Evolutionary conservation across 2,113 vertebrate genomes (phyloP).

Genomic region (Poeciliopsis occidentalis): DNA sequence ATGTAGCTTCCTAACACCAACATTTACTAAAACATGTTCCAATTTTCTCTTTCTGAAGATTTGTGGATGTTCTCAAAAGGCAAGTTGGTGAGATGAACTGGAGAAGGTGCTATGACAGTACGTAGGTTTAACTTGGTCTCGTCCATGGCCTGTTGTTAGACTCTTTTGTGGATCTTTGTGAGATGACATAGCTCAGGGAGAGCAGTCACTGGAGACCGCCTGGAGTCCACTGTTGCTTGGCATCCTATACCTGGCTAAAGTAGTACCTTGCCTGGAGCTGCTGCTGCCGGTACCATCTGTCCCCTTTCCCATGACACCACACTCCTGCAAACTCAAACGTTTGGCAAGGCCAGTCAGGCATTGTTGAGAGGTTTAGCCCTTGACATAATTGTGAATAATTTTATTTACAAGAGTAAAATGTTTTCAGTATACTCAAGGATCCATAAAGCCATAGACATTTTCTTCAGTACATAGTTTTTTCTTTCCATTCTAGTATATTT

Average conservation of each 20-base stretch:
- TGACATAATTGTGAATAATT: constrained; percentile 30
- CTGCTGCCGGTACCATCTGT: constrained; percentile 54
- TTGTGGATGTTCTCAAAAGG: not conserved
- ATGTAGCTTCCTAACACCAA: no score
- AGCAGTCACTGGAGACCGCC: constrained; percentile 58
- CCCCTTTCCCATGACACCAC: constrained; percentile 46
- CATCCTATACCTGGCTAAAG: constrained; percentile 70
- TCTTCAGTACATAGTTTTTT: not conserved
- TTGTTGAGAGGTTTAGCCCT: constrained; percentile 26
- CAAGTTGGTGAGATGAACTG: constrained; percentile 18
- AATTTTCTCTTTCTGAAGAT: not conserved
- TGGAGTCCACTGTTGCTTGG: constrained; percentile 64
- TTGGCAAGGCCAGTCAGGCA: constrained; percentile 30
- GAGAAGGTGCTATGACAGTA: constrained; percentile 47
- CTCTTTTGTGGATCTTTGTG: constrained; percentile 60
- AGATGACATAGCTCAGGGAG: constrained; percentile 56
- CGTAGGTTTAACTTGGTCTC: constrained; percentile 51
- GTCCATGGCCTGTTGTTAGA: constrained; percentile 42
- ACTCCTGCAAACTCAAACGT: constrained; percentile 40
- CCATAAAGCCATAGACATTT: not conserved
- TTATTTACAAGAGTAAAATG: constrained; percentile 4
- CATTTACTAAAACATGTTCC: not conserved
- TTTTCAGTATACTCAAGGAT: constrained; percentile 11
- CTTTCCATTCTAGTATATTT: constrained; percentile 7
- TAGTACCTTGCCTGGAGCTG: constrained; percentile 53